Conservation (phyloP, 2,888 invertebrate species). For the Dynastes tityus region DNA sequence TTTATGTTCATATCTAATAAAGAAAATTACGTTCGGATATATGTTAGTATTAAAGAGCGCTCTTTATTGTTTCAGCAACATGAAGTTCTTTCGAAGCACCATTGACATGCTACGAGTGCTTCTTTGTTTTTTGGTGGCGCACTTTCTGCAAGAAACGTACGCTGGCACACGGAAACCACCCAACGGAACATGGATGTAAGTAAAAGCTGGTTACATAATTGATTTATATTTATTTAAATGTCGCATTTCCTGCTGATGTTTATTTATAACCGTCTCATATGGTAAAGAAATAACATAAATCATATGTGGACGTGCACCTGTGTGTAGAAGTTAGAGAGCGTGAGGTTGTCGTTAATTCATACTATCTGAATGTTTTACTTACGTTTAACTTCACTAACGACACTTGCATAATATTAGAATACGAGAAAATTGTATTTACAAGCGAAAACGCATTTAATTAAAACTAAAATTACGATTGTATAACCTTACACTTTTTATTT, state of each 20-base stretch:
- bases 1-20: neutral
- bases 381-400: no score
- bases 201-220: constrained; percentile 15
- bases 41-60: neutral
- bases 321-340: neutral
- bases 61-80: constrained; percentile 48
- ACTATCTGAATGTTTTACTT: no score
- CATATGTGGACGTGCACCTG: neutral
- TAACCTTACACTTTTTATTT: no score
- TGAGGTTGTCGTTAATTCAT: no score
- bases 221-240: constrained; percentile 29
- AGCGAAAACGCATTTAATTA: no score
- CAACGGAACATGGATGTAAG: constrained; percentile 58
- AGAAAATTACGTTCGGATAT: neutral
- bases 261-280: constrained; percentile 7
- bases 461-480: no score
- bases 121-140: constrained; percentile 45
- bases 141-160: constrained; percentile 46
- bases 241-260: neutral
- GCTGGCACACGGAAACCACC: constrained; percentile 52
- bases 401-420: no score
- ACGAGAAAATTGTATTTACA: no score
- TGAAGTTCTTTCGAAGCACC: constrained; percentile 50
- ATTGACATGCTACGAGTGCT: constrained; percentile 46
- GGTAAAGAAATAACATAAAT: constrained; percentile 10